phyloP scores from a whole-genome alignment of 2,888 invertebrate species.

The Tethea ocularis region DNA sequence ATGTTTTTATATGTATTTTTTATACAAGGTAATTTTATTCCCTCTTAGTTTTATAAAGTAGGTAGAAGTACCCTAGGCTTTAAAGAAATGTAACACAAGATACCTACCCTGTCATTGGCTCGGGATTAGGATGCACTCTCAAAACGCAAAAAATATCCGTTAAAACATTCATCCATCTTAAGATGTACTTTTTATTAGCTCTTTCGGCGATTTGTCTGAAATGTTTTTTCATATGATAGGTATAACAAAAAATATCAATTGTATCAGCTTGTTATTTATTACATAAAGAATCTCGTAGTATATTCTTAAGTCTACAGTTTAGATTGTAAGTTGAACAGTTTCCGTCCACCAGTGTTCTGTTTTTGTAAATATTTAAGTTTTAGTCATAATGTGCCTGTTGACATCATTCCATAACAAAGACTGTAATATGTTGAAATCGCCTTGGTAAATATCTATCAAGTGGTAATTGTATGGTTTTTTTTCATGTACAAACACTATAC shows the following conservation, averaged over 20 bases:
- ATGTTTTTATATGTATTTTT: too few species aligned
- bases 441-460: neutral
- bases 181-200: too few species aligned
- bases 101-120: too few species aligned
- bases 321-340: neutral
- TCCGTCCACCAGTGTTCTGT: constrained; percentile 2
- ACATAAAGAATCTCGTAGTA: neutral
- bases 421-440: neutral
- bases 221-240: too few species aligned
- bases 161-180: too few species aligned
- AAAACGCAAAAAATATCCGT: too few species aligned
- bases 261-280: too few species aligned
- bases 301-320: neutral
- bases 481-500: neutral
- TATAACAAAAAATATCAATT: neutral
- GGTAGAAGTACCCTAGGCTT: too few species aligned
- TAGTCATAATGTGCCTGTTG: neutral
- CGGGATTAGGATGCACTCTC: too few species aligned
- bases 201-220: neutral
- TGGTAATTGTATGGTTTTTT: neutral
- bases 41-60: too few species aligned
- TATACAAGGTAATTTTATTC: too few species aligned
- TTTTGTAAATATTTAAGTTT: neutral
- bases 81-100: too few species aligned
- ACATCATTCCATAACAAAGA: neutral